phyloP scores from a whole-genome alignment of 2,113 vertebrate genomes.

The Stictonetta naevosa region DNA sequence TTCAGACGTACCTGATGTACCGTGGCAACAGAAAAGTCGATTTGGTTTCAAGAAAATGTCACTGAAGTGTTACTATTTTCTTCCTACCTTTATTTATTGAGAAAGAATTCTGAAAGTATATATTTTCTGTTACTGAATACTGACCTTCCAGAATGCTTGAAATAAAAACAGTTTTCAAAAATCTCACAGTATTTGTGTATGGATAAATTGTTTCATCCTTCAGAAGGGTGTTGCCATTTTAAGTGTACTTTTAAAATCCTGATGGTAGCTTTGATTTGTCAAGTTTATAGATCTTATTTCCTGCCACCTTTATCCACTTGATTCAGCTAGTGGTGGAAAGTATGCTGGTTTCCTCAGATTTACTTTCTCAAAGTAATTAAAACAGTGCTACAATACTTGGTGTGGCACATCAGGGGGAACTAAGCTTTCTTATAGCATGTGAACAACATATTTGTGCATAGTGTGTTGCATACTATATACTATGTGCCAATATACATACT shows the following conservation, averaged over 20 bases:
- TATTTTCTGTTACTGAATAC: background rate
- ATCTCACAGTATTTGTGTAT: background rate
- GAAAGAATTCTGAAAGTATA: background rate
- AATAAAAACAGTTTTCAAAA: slow-evolving; percentile 9
- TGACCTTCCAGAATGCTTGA: background rate
- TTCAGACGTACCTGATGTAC: background rate
- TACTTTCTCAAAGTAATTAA: background rate
- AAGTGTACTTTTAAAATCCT: background rate
- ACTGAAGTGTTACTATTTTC: background rate
- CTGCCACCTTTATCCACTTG: background rate
- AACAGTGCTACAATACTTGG: background rate
- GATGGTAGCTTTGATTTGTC: background rate
- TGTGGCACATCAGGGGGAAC: background rate
- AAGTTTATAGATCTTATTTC: background rate
- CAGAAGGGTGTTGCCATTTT: background rate
- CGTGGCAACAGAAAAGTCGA: background rate
- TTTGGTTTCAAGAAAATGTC: background rate
- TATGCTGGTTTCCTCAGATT: background rate
- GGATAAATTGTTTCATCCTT: background rate
- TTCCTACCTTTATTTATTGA: background rate
- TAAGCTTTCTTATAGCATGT: fast-evolving
- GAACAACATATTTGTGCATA: background rate
- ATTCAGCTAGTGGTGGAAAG: fast-evolving
- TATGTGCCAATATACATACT: too few relatives aligned
- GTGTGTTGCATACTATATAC: too few relatives aligned